Evolutionary conservation across 2,797 vertebrate species (phyloP), one percentile per base, ranked within the genome.

Genomic region (Iguana delicatissima): DNA sequence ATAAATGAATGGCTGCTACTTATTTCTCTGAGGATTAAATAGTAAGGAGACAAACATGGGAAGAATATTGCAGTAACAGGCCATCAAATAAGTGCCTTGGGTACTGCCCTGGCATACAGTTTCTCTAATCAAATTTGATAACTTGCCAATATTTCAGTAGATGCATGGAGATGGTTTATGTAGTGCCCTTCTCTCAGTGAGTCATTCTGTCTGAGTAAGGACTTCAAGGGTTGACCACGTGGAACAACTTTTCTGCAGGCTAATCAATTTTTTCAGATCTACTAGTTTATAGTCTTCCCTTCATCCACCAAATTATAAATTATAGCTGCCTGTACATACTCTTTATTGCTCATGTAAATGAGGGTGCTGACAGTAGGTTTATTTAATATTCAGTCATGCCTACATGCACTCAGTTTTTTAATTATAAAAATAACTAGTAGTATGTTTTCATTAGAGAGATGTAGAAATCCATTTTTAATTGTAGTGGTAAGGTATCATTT

Each of bases 231-330:
- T 93, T 0, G 0, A 79, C 76, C 91, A 46, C 90, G 94, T 85
- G 87, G 89, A 94, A 87, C 76, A 73, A 89, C 86, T 77, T 1
- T 84, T 26, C 13, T 90, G 57, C 84, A 89, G 81, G 88, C 7
- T 90, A 94, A 92, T 12, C 91, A 90, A 94, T 94, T 94, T 94
- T 38, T 79, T 92, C 88, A 91, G 90, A 90, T 93, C 92, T 10
- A 0, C 67, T 62, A 62, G 38, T 88, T 95, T 94, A 92, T 93
- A 93, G 91, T 52, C 10, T 90, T 55, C 35, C 9, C 89, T 81
- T 13, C 35, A 0, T 0, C 52, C 62, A 92, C 89, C 69, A 52
- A 86, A 62, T 94, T 93, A 69, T 0, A 87, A 91, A 55, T 84
- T 93, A 5, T 89, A 89, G 80, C 84, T 92, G 85, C 69, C 91